phyloP scores from a whole-genome alignment of 2,797 vertebrate species.

The Aotus griseimembra region DNA sequence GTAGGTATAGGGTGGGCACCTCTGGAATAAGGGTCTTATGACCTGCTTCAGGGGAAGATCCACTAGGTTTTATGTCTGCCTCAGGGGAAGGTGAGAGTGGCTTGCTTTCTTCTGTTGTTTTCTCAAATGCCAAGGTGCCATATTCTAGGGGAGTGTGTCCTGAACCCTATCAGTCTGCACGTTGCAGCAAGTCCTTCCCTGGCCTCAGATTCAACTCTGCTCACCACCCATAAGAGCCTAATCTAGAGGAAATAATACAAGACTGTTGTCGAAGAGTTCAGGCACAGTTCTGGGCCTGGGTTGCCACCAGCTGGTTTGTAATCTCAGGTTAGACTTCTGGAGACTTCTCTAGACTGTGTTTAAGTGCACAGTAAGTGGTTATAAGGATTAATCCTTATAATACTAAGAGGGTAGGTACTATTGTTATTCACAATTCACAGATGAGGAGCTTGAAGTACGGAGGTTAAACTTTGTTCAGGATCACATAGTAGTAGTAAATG shows the following conservation, averaged over 20 bases:
- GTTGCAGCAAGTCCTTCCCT: background rate
- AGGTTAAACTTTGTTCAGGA: background rate
- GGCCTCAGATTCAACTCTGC: background rate
- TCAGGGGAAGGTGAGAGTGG: background rate
- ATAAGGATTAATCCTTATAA: background rate
- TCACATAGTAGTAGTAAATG: background rate
- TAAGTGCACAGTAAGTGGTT: background rate
- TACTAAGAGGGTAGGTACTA: background rate
- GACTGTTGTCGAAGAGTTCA: fast-evolving
- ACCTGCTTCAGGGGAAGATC: background rate
- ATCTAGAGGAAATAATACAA: background rate
- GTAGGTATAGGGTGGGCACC: no score
- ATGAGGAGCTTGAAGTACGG: background rate
- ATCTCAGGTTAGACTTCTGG: background rate
- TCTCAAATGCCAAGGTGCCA: no score
- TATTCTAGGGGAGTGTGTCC: no score
- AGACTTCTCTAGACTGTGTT: background rate
- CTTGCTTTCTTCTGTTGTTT: background rate
- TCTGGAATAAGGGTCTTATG: background rate
- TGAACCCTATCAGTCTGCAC: background rate
- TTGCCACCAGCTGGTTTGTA: background rate
- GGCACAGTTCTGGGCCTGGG: background rate
- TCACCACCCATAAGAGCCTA: no score
- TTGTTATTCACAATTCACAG: background rate
- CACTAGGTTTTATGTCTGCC: no score